Percentiles rank a stretch among this genome's conserved stretches.
Conservation (phyloP, 2,888 invertebrate genomes). For the Tachina fera region DNA sequence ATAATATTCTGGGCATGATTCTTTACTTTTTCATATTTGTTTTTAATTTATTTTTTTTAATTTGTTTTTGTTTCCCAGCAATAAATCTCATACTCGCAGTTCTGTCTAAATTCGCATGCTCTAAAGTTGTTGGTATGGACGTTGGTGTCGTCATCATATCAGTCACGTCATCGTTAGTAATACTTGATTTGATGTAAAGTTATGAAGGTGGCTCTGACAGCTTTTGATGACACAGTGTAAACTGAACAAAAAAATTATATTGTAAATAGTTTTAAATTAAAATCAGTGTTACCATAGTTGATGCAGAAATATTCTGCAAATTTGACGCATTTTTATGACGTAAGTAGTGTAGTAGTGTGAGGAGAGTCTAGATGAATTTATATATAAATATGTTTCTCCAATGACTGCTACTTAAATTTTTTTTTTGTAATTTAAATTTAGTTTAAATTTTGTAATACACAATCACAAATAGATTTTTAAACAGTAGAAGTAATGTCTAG, state of each 20-base stretch:
- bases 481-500: too few relatives aligned
- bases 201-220: background rate
- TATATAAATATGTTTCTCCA: too few relatives aligned
- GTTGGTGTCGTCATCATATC: conserved; percentile 54
- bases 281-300: background rate
- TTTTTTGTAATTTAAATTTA: too few relatives aligned
- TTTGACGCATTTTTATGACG: too few relatives aligned
- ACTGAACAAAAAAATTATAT: background rate
- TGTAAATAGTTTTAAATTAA: background rate
- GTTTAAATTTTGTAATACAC: too few relatives aligned
- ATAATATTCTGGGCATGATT: conserved; percentile 67
- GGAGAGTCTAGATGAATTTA: too few relatives aligned
- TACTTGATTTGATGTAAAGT: background rate
- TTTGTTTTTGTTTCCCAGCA: conserved; percentile 44
- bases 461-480: too few relatives aligned
- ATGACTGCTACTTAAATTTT: too few relatives aligned
- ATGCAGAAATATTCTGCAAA: too few relatives aligned
- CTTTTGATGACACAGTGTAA: background rate
- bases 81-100: conserved; percentile 39
- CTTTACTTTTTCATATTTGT: conserved; percentile 31
- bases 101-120: conserved; percentile 31
- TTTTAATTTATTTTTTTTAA: conserved; percentile 15
- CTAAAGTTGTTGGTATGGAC: conserved; percentile 11
- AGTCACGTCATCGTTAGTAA: conserved; percentile 31
- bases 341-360: too few relatives aligned